phyloP scores from a whole-genome alignment of 2,888 invertebrate species.

The Cabera pusaria region DNA sequence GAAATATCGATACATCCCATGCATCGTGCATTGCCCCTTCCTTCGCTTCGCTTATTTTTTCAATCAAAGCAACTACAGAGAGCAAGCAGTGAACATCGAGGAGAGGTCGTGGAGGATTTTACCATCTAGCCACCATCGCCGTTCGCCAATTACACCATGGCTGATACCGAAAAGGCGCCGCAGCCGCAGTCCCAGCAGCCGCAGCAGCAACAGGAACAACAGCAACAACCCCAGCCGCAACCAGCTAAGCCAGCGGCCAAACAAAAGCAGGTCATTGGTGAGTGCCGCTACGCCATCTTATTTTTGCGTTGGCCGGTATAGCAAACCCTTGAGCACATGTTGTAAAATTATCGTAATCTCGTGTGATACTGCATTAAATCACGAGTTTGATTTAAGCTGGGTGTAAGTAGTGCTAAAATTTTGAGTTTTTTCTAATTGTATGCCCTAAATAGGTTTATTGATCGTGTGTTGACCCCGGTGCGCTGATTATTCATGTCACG shows the following conservation, averaged over 20 bases:
- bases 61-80: no score
- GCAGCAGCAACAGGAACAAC: conserved; percentile 87
- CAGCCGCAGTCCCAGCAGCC: conserved; percentile 85
- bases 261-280: conserved; percentile 95
- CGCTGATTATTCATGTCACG: conserved; percentile 35
- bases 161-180: conserved; percentile 96
- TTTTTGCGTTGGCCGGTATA: conserved; percentile 65
- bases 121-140: conserved; percentile 88
- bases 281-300: conserved; percentile 82
- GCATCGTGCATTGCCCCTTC: no score
- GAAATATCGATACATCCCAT: no score
- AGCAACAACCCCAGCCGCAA: conserved; percentile 86
- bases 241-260: conserved; percentile 85
- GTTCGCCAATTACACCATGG: conserved; percentile 94
- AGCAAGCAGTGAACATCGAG: conserved; percentile 88
- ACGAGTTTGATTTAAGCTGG: conserved; percentile 12
- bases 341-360: conserved; percentile 35
- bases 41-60: no score
- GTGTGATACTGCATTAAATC: conserved; percentile 19
- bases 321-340: conserved; percentile 67
- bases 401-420: conserved; percentile 14
- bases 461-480: conserved; percentile 60
- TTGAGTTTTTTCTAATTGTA: not conserved
- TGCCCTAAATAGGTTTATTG: conserved; percentile 44
- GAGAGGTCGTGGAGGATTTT: conserved; percentile 90